Evolutionary conservation across 1,140 invertebrate species (phyloP).

Genomic region (Macrobrachium nipponense): DNA sequence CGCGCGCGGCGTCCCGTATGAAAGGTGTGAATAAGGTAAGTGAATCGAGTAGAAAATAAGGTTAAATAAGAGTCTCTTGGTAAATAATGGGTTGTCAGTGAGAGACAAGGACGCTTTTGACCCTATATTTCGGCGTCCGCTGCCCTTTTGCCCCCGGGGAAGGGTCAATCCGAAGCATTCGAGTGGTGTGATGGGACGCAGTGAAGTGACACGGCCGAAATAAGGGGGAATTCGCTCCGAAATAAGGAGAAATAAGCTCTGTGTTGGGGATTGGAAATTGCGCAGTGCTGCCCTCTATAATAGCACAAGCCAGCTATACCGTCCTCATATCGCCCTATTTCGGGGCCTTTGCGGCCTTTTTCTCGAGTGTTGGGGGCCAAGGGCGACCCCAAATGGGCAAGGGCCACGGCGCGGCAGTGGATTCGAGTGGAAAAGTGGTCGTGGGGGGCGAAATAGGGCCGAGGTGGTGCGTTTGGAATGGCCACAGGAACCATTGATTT

Average conservation of each 20-base stretch:
- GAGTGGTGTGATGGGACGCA: not conserved
- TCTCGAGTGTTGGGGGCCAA: not conserved
- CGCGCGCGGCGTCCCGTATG: not conserved
- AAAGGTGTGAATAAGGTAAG: not conserved
- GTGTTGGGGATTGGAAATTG: not conserved
- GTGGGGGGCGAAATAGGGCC: no score
- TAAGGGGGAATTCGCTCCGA: not conserved
- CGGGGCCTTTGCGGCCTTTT: not conserved
- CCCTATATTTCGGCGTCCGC: no score
- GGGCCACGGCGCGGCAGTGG: no score
- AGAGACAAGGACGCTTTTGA: no score
- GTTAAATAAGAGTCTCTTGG: not conserved
- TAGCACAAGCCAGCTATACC: not conserved
- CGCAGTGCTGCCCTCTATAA: constrained; percentile 32
- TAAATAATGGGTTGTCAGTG: not conserved
- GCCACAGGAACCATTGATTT: no score
- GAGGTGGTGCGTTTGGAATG: no score
- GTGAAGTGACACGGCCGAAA: not conserved
- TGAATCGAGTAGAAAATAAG: not conserved
- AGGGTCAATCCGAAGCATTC: not conserved
- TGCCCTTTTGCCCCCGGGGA: no score
- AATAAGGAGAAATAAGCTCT: not conserved
- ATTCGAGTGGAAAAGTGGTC: no score
- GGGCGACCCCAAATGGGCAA: no score
- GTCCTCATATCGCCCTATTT: not conserved